Evolutionary conservation across 2,888 invertebrate species (phyloP).

Genomic region (Cephus nigrinus): DNA sequence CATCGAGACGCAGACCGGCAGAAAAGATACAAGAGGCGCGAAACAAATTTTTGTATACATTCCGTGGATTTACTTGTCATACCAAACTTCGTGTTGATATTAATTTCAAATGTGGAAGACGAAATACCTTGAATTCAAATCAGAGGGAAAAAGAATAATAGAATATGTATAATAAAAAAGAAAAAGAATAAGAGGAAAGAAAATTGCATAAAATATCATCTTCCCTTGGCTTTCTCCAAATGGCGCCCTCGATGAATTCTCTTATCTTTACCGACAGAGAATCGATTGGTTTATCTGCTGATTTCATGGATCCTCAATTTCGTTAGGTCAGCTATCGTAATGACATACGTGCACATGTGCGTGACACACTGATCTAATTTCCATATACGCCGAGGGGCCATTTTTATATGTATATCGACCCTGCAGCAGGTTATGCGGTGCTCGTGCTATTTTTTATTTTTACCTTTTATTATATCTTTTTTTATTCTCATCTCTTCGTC

Average conservation of each 20-base stretch:
- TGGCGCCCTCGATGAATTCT: neutral
- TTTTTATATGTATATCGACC: neutral
- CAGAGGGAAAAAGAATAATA: neutral
- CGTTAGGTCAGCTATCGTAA: neutral
- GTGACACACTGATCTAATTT: conserved; percentile 23
- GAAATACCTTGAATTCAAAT: neutral
- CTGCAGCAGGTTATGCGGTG: neutral
- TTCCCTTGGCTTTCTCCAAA: neutral
- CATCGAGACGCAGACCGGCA: neutral
- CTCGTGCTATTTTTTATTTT: neutral
- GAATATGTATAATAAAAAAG: neutral
- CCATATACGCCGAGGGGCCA: neutral
- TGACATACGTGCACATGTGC: conserved; percentile 9
- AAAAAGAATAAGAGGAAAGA: neutral
- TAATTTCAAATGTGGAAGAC: neutral
- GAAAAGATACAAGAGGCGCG: too few relatives aligned
- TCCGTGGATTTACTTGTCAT: neutral
- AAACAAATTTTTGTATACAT: too few relatives aligned
- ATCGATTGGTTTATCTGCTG: neutral
- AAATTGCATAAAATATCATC: neutral
- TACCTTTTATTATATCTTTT: neutral
- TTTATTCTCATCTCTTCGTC: neutral
- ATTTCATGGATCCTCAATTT: neutral
- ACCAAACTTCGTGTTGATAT: neutral
- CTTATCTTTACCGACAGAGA: neutral